These are phyloP conservation scores for Drosophila nr. fundita DNA, from an alignment of 2,888 invertebrate species.

Conservation along the genomic window DNA sequence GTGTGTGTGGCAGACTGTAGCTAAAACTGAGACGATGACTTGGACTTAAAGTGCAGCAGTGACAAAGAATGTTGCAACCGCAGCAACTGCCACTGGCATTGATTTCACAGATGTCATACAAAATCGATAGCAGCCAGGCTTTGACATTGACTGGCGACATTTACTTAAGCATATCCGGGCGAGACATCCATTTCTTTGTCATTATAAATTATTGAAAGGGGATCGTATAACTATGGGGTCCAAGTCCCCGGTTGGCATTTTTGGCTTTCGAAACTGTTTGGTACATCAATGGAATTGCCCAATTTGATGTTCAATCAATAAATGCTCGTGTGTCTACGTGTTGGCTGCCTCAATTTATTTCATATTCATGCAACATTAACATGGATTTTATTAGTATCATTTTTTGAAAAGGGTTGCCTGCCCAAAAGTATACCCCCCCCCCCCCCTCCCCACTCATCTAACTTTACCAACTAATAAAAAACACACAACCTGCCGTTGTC, in stretches of 20 bases:
- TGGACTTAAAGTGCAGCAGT: constrained; percentile 26
- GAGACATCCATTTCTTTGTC: constrained; percentile 70
- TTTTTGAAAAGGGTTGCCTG: constrained; percentile 77
- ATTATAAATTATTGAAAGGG: constrained; percentile 71
- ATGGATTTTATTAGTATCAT: constrained; percentile 81
- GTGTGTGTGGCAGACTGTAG: constrained; percentile 4
- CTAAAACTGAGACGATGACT: constrained; percentile 1
- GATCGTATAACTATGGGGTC: constrained; percentile 28
- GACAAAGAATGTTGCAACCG: constrained; percentile 71
- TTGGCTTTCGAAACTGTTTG: constrained; percentile 47
- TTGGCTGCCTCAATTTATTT: constrained; percentile 77
- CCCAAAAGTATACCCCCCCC: background rate
- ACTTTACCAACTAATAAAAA: constrained; percentile 62
- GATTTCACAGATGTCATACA: constrained; percentile 46
- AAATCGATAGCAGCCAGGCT: constrained; percentile 42
- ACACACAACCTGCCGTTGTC: background rate
- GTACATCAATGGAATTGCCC: constrained; percentile 73
- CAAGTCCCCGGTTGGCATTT: constrained; percentile 39
- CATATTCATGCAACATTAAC: constrained; percentile 80
- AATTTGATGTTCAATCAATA: constrained; percentile 81
- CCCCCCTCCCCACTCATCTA: background rate
- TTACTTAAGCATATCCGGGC: constrained; percentile 60
- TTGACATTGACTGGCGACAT: constrained; percentile 49
- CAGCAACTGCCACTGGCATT: constrained; percentile 67
- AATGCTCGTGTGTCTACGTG: constrained; percentile 64